Evolutionary conservation across 1,140 invertebrate species (phyloP).

Genomic region (Cyclina sinensis): DNA sequence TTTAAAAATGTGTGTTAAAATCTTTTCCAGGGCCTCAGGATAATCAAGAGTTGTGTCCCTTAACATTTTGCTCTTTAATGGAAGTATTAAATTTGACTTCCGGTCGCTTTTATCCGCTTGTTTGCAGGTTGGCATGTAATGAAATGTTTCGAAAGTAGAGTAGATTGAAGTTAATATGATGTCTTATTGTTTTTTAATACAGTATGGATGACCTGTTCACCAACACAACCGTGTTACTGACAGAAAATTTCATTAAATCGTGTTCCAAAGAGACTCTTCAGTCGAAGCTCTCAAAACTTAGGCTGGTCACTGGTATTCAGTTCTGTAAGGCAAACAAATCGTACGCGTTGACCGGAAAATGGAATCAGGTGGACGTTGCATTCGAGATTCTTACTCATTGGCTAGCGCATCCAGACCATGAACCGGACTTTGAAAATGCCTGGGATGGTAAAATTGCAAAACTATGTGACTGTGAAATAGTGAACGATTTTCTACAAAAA

Average conservation of each 20-base stretch:
- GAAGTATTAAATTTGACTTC: conserved; percentile 34
- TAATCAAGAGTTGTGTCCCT: not conserved
- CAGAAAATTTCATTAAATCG: conserved; percentile 8
- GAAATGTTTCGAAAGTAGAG: not conserved
- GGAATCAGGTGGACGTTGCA: conserved; percentile 43
- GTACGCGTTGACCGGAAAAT: conserved; percentile 35
- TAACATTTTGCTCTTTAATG: conserved; percentile 28
- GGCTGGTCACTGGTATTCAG: conserved; percentile 37
- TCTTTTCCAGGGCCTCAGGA: not conserved
- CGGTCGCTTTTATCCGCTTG: conserved; percentile 61
- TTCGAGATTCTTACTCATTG: conserved; percentile 52
- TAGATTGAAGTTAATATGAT: not conserved
- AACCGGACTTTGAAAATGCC: not conserved
- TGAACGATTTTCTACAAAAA: not conserved
- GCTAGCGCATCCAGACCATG: conserved; percentile 36
- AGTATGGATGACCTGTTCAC: conserved; percentile 43
- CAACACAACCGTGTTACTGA: conserved; percentile 32
- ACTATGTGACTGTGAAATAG: conserved; percentile 36
- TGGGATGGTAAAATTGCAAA: not conserved
- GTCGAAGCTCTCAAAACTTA: conserved; percentile 35
- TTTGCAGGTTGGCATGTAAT: conserved; percentile 8
- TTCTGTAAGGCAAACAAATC: conserved; percentile 41
- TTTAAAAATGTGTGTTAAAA: not conserved
- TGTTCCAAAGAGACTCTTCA: not conserved
- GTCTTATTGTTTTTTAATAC: not conserved